Evolutionary conservation across 2,888 invertebrate genomes (phyloP).

Genomic region (Palloptera scutellata): DNA sequence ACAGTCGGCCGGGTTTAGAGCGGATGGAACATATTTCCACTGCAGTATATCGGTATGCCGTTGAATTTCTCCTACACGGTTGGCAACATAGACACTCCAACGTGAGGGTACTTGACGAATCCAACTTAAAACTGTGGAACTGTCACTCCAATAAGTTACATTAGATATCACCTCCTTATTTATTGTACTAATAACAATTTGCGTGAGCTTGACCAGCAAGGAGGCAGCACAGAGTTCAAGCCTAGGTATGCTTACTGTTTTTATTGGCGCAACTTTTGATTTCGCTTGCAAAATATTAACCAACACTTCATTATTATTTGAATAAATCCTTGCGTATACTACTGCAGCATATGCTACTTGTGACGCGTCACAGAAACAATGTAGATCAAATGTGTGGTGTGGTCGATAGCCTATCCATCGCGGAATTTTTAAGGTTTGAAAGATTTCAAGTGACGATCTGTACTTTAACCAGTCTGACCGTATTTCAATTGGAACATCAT

Average conservation of each 20-base stretch:
- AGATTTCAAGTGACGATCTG: constrained; percentile 10
- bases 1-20: no score
- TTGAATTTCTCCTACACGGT: no score
- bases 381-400: constrained; percentile 8
- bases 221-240: no score
- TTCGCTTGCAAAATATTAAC: constrained; percentile 24
- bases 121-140: no score
- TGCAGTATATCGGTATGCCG: constrained; percentile 23
- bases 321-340: constrained; percentile 20
- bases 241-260: constrained; percentile 21
- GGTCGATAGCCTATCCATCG: constrained; percentile 17
- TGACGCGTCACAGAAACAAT: constrained; percentile 31
- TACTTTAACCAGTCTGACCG: constrained; percentile 17
- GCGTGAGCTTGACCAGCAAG: constrained; percentile 15
- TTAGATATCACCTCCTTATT: no score
- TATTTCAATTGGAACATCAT: constrained; percentile 7
- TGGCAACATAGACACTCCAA: no score
- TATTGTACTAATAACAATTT: no score
- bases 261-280: constrained; percentile 25
- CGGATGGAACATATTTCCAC: constrained; percentile 44
- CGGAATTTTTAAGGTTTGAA: constrained; percentile 21
- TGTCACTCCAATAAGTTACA: no score
- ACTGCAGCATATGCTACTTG: constrained; percentile 27
- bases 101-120: no score
- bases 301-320: not conserved